These are phyloP conservation scores for Otis tarda DNA, from an alignment of 2,113 vertebrate species.

Conservation along the genomic window DNA sequence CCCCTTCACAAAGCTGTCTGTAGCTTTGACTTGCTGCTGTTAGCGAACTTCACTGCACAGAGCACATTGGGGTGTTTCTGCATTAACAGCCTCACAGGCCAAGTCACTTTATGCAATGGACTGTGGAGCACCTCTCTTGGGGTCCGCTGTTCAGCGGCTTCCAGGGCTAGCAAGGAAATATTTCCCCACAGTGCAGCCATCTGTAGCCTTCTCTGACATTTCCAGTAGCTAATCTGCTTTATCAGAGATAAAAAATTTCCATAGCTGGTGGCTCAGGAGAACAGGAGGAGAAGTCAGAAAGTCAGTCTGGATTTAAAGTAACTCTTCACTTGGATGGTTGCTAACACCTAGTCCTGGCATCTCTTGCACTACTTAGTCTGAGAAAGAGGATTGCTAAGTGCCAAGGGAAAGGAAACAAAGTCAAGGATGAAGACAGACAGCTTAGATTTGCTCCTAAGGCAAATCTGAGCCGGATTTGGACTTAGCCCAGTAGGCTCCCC, in stretches of 20 bases:
- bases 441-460: constrained; percentile 1
- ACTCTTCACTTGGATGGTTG: constrained; percentile 7
- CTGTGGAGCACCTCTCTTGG: constrained; percentile 60
- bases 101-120: constrained; percentile 55
- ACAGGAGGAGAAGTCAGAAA: constrained; percentile 29
- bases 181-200: constrained; percentile 67
- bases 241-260: constrained; percentile 36
- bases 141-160: constrained; percentile 11
- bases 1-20: constrained; percentile 34
- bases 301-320: constrained; percentile 29
- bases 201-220: constrained; percentile 58
- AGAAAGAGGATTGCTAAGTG: neutral
- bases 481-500: neutral
- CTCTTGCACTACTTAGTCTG: neutral
- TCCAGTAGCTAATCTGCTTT: constrained; percentile 50
- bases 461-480: constrained; percentile 15
- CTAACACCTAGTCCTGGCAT: neutral
- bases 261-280: constrained; percentile 32
- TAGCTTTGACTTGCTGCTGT: neutral
- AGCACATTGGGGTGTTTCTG: constrained; percentile 45
- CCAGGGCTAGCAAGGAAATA: constrained; percentile 39
- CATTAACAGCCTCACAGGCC: constrained; percentile 40
- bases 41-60: neutral
- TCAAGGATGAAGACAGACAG: neutral
- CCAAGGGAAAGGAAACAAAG: neutral